Conservation (phyloP, 1,140 invertebrate genomes). For the Nixonia krombeini region DNA sequence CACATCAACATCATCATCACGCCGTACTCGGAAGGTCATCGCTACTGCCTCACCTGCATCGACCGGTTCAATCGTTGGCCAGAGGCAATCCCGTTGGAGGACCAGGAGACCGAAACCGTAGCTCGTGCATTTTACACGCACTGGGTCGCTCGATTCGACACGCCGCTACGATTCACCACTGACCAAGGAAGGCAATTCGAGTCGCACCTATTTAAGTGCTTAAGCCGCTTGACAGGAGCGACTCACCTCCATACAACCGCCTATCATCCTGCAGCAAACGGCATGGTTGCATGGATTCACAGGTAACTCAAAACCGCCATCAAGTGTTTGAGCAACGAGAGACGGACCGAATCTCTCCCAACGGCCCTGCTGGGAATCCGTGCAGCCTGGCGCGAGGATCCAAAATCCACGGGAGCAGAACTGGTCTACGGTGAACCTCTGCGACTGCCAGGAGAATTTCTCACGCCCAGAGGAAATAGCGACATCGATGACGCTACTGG, state of each 20-base stretch:
- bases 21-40: constrained; percentile 17
- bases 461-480: background rate
- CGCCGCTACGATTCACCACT: constrained; percentile 2
- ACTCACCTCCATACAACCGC: constrained; percentile 1
- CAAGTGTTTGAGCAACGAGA: too few species aligned
- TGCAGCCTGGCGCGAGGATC: background rate
- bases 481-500: background rate
- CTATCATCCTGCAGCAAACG: constrained; percentile 1
- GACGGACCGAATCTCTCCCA: background rate
- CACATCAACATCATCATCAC: constrained; percentile 20
- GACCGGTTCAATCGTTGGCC: constrained; percentile 52
- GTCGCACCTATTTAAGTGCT: background rate
- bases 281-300: background rate
- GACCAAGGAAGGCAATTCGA: constrained; percentile 22
- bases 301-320: too few species aligned
- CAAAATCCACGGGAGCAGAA: background rate
- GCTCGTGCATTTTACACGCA: constrained; percentile 27
- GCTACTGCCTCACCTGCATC: constrained; percentile 48
- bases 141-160: constrained; percentile 26
- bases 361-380: background rate
- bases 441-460: background rate
- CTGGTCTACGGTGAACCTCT: background rate
- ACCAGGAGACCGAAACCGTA: constrained; percentile 47
- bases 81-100: constrained; percentile 39
- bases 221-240: background rate